These are phyloP conservation scores for Varanus salvator DNA, from an alignment of 2,113 vertebrate species.

Conservation along the genomic window DNA sequence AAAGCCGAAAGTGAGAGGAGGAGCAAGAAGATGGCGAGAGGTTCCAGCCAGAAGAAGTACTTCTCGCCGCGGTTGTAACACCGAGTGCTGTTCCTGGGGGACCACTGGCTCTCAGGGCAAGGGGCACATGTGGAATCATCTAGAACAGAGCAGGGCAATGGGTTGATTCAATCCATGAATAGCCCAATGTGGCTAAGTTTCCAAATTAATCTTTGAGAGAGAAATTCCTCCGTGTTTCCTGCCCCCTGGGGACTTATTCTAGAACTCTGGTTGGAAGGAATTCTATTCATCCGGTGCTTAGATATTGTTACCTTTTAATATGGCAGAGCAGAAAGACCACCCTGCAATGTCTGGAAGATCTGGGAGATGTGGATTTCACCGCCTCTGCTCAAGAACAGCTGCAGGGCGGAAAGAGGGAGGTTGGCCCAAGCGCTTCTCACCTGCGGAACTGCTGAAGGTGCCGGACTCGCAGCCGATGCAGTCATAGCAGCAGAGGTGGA, in stretches of 20 bases:
- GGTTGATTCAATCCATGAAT: too few species aligned
- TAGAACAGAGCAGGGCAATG: conserved; percentile 42
- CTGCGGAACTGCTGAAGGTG: conserved; percentile 74
- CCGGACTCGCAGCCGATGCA: conserved; percentile 86
- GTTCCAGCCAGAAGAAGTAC: conserved; percentile 77
- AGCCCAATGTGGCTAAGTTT: too few species aligned
- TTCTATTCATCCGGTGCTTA: neutral
- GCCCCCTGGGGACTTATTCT: too few species aligned
- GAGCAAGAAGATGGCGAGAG: conserved; percentile 63
- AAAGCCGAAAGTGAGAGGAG: conserved; percentile 50
- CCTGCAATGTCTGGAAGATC: too few species aligned
- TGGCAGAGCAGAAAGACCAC: too few species aligned
- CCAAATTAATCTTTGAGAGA: too few species aligned
- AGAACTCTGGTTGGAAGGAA: too few species aligned
- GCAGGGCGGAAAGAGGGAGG: too few species aligned
- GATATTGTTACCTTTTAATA: too few species aligned
- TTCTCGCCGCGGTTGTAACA: conserved; percentile 76
- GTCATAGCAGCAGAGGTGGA: conserved; percentile 85
- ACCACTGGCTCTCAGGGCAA: conserved; percentile 82
- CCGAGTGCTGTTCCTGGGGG: conserved; percentile 62
- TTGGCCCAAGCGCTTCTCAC: conserved; percentile 45
- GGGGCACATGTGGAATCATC: conserved; percentile 79
- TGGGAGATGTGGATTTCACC: neutral
- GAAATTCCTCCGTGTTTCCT: too few species aligned
- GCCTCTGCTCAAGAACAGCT: neutral